Base-by-base conservation (phyloP, 2,797 vertebrate species). In the Erpetoichthys calabaricus region DNA sequence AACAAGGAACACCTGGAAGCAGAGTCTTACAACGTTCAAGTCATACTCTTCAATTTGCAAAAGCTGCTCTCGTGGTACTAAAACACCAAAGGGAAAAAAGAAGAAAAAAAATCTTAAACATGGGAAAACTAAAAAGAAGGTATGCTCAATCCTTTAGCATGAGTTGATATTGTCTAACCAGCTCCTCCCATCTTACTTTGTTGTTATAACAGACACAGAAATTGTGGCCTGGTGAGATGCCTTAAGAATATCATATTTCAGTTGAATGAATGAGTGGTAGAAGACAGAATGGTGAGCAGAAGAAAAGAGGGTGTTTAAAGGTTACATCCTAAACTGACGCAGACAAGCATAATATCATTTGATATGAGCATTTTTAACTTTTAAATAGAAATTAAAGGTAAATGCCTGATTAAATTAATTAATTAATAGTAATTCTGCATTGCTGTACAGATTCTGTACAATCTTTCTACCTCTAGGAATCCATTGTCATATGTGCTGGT, bases 11-110 rank as follows among this genome's bases (percentile, higher is more conserved):
- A 94, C 92, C 69, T 99, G 94, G 75, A 98, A 97, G 66, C 96
- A 99, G 47, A 99, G 83, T 5, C 96, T 89, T 41, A 99, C 96
- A 7, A 98, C 96, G 4, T 98, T 99, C 71, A 99, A 77, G 70
- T 98, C 91, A 0, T 94, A 97, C 57, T 96, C 92, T 56, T 98
- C 95, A 0, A 90, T 86, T 73, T 92, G 91, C 70, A 93, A 75
- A 63, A 98, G 79, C 78, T 95, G 88, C 57, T 94, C 90, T 56
- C 84, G 86, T 1, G 91, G 79, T 64, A 97, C 96, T 99, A 73
- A 8, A 60, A 1, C 61, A 46, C 8, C 43, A 55, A 60, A 58
- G 42, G 63, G 4, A 62, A 0, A 59, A 49, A 77, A 50, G 66
- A 41, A 65, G 49, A 45, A 51, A 9, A 47, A 47, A 51, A 3